These are phyloP conservation scores for Leptodactylus fuscus DNA, from an alignment of 2,113 vertebrate species.

Conservation along the genomic window DNA sequence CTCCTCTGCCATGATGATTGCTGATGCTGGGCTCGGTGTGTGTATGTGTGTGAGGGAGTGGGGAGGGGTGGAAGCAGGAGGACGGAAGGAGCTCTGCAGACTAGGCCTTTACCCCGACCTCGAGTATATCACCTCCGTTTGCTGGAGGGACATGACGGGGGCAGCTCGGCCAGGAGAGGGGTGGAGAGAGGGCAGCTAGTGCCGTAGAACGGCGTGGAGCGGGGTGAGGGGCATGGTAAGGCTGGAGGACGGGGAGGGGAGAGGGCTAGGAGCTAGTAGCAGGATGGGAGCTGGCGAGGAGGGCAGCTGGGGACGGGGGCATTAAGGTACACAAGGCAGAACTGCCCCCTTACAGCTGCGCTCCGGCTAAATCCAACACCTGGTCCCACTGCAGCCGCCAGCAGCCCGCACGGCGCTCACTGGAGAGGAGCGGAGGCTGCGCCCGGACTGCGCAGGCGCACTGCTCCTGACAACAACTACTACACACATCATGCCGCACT, in stretches of 20 bases:
- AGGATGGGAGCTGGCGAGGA: background rate
- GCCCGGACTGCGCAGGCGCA: slow-evolving; percentile 79
- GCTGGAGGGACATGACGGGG: slow-evolving; percentile 79
- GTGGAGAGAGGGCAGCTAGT: slow-evolving; percentile 50
- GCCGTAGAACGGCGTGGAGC: slow-evolving; percentile 53
- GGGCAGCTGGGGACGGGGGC: slow-evolving; percentile 2
- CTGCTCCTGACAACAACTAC: slow-evolving; percentile 62
- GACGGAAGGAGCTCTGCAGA: slow-evolving; percentile 74
- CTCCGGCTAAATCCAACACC: slow-evolving; percentile 57
- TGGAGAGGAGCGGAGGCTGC: slow-evolving; percentile 67
- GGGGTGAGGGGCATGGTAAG: slow-evolving; percentile 52
- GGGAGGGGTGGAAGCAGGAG: slow-evolving; percentile 65
- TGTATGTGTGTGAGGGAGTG: slow-evolving; percentile 64
- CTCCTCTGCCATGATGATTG: slow-evolving; percentile 83
- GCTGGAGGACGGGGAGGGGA: background rate
- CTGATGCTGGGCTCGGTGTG: slow-evolving; percentile 68
- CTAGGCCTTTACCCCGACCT: slow-evolving; percentile 81
- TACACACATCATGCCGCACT: slow-evolving; percentile 21
- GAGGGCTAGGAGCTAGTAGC: background rate
- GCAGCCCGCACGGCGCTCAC: slow-evolving; percentile 78
- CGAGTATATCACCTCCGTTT: slow-evolving; percentile 76
- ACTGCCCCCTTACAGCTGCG: slow-evolving; percentile 57
- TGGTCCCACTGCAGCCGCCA: slow-evolving; percentile 69
- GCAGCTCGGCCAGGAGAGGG: slow-evolving; percentile 24
- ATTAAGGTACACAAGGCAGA: slow-evolving; percentile 6